Evolutionary conservation across 2,797 vertebrate species (phyloP).

Genomic region (Ptychadena robeensis): DNA sequence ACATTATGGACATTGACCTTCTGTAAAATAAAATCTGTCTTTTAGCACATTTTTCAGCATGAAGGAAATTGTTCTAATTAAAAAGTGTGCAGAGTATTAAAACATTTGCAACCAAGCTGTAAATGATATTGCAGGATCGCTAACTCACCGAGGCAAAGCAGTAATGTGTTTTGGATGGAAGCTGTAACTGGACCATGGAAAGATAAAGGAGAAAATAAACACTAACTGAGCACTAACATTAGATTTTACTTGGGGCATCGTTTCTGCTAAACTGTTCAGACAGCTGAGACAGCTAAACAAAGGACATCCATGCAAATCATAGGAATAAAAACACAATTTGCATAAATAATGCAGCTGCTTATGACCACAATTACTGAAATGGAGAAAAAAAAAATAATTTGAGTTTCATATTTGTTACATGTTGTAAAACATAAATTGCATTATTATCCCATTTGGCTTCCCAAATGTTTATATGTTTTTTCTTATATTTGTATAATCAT

Average conservation of each 20-base stretch:
- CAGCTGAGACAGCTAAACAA: neutral
- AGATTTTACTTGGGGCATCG: neutral
- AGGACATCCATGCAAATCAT: neutral
- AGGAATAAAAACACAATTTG: neutral
- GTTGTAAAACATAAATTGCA: neutral
- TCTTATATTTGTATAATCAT: neutral
- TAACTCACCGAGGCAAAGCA: slow-evolving; percentile 20
- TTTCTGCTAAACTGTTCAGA: neutral
- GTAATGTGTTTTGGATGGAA: slow-evolving; percentile 7
- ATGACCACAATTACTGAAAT: neutral
- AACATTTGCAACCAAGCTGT: slow-evolving; percentile 47
- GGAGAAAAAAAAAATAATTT: neutral
- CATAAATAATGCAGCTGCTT: neutral
- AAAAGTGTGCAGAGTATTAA: slow-evolving; percentile 32
- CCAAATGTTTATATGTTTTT: too few species aligned
- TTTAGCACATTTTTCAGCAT: slow-evolving; percentile 26
- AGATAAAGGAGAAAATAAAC: neutral
- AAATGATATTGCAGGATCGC: slow-evolving; percentile 31
- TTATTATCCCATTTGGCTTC: too few species aligned
- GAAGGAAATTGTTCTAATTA: slow-evolving; percentile 34
- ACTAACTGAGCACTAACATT: neutral
- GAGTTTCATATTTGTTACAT: neutral
- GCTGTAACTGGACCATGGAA: neutral
- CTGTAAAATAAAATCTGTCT: slow-evolving; percentile 14
- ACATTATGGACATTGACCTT: slow-evolving; percentile 31